These are phyloP conservation scores for Stylophora pistillata DNA, from an alignment of 64 coral and sea anemone genomes.

Conservation along the genomic window DNA sequence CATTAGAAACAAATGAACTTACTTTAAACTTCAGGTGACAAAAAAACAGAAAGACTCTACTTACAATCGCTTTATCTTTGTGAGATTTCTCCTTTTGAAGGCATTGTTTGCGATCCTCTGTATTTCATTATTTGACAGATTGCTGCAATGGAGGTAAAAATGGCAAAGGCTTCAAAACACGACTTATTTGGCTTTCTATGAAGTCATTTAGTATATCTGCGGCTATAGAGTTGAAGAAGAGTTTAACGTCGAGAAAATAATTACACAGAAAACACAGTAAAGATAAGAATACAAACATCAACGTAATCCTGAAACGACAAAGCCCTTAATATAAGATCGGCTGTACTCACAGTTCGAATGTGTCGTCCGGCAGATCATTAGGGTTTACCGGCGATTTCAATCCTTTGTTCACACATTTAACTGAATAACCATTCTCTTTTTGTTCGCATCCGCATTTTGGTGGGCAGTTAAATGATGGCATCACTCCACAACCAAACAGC, in stretches of 20 bases:
- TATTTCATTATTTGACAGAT: conserved; percentile 56
- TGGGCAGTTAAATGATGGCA: not conserved
- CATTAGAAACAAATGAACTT: not conserved
- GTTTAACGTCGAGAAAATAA: too few relatives aligned
- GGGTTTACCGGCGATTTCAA: not conserved
- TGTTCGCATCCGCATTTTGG: not conserved
- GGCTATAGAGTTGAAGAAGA: too few relatives aligned
- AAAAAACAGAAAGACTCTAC: not conserved
- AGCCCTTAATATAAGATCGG: not conserved
- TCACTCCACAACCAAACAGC: conserved; percentile 13
- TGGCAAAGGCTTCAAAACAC: not conserved
- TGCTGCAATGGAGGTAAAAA: conserved; percentile 5
- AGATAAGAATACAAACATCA: not conserved
- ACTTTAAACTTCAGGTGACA: not conserved
- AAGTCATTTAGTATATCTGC: too few relatives aligned
- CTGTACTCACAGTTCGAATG: not conserved
- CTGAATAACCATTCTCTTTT: not conserved
- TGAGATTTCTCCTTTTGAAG: conserved; percentile 33
- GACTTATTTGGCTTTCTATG: too few relatives aligned
- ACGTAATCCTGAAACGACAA: too few relatives aligned
- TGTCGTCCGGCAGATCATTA: conserved; percentile 6
- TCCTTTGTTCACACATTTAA: conserved; percentile 2
- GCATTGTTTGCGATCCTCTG: conserved; percentile 8
- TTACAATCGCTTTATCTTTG: conserved; percentile 51
- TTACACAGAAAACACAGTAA: not conserved